A percentile compares a stretch with the other conserved stretches of the same genome.
These are phyloP conservation scores for Drosophila limbata DNA, from an alignment of 2,888 invertebrate species.

Conservation along the genomic window DNA sequence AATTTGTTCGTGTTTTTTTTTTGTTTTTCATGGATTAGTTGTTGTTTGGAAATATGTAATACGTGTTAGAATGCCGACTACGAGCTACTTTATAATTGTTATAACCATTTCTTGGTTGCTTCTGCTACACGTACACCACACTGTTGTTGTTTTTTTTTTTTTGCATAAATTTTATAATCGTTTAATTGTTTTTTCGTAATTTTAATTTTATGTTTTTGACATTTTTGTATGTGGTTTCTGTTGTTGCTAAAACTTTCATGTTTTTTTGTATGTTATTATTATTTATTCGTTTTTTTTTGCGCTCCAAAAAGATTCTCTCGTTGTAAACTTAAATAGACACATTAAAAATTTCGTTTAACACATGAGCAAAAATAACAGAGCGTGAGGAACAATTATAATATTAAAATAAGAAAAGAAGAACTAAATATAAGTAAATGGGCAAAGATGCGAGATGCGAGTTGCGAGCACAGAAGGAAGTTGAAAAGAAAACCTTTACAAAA, in stretches of 20 bases:
- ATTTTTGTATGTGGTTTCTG: constrained; percentile 34
- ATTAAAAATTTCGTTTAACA: constrained; percentile 51
- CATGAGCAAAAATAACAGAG: constrained; percentile 64
- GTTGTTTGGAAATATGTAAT: constrained; percentile 49
- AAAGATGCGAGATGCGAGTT: constrained; percentile 19
- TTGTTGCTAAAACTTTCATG: constrained; percentile 19
- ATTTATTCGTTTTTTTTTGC: constrained; percentile 25
- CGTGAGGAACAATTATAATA: constrained; percentile 67
- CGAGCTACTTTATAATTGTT: constrained; percentile 60
- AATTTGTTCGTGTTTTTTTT: constrained; percentile 12
- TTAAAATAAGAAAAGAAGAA: constrained; percentile 23
- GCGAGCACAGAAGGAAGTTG: constrained; percentile 35
- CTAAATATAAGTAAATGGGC: constrained; percentile 46
- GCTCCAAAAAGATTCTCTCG: constrained; percentile 48
- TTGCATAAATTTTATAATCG: constrained; percentile 39
- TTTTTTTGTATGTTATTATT: constrained; percentile 11
- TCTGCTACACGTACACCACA: constrained; percentile 40
- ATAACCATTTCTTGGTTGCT: constrained; percentile 34
- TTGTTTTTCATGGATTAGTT: constrained; percentile 50
- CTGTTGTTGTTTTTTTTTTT: constrained; percentile 5
- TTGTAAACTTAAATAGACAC: constrained; percentile 46
- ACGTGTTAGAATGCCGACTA: constrained; percentile 62
- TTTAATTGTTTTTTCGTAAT: constrained; percentile 29
- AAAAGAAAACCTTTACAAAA: constrained; percentile 21
- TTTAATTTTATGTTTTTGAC: constrained; percentile 38